phyloP scores from a whole-genome alignment of 2,888 invertebrate species.

The Hoplodrina blanda region DNA sequence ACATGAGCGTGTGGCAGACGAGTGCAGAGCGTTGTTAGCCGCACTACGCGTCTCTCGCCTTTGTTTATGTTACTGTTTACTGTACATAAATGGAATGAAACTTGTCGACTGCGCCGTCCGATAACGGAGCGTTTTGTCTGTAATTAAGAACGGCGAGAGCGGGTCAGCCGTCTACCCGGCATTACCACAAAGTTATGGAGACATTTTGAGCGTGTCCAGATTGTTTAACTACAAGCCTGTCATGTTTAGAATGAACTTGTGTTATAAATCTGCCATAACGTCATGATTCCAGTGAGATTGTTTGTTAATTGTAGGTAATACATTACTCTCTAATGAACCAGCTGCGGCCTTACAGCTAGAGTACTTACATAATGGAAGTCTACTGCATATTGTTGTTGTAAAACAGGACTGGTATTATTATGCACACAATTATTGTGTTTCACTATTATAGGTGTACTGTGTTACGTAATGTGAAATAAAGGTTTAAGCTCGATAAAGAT shows the following conservation, averaged over 20 bases:
- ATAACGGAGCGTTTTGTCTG: constrained; percentile 88
- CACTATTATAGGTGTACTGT: not conserved
- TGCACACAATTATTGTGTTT: constrained; percentile 17
- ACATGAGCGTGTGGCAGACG: constrained; percentile 70
- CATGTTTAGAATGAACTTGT: constrained; percentile 77
- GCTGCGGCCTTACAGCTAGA: constrained; percentile 48
- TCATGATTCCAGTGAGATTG: constrained; percentile 71
- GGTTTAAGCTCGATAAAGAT: not conserved
- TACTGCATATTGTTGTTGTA: constrained; percentile 32
- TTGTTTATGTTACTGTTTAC: constrained; percentile 84
- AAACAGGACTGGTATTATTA: constrained; percentile 25
- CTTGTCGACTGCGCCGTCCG: constrained; percentile 77
- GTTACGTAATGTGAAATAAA: not conserved
- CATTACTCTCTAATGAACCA: constrained; percentile 64
- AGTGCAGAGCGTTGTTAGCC: constrained; percentile 77
- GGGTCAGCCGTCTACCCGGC: constrained; percentile 77
- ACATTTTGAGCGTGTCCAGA: constrained; percentile 80
- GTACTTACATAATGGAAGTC: constrained; percentile 38
- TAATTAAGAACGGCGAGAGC: constrained; percentile 86
- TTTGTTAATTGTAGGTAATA: constrained; percentile 73
- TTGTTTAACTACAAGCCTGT: constrained; percentile 80
- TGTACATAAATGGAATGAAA: constrained; percentile 84
- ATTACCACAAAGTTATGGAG: constrained; percentile 84
- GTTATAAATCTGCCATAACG: constrained; percentile 76
- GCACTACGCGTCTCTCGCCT: constrained; percentile 70